Percentiles rank a stretch among this genome's conserved stretches.
phyloP scores from a whole-genome alignment of 2,797 vertebrate species.

The Myotis vivesi region DNA sequence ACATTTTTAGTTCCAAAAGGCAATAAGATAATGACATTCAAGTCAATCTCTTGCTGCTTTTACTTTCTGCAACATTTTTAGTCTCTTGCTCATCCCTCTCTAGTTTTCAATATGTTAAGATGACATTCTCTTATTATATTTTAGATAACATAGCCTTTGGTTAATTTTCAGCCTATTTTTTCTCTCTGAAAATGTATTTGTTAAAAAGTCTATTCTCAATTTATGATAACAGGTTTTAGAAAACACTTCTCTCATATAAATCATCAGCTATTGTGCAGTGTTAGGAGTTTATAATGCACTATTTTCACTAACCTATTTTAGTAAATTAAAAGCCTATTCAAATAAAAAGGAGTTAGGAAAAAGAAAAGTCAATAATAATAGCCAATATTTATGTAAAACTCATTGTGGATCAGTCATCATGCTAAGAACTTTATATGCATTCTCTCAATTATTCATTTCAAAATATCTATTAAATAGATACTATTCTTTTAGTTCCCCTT shows the following conservation, averaged over 20 bases:
- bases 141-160: conserved; percentile 73
- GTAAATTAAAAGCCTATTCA: conserved; percentile 50
- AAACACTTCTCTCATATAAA: conserved; percentile 72
- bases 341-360: conserved; percentile 32
- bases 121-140: conserved; percentile 76
- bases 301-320: conserved; percentile 63
- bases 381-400: conserved; percentile 62
- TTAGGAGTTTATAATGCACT: conserved; percentile 60
- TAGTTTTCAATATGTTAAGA: conserved; percentile 73
- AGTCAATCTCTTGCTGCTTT: conserved; percentile 77
- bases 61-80: conserved; percentile 67
- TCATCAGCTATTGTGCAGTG: conserved; percentile 58
- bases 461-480: background rate
- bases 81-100: conserved; percentile 62
- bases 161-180: conserved; percentile 72
- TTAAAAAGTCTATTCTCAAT: conserved; percentile 72
- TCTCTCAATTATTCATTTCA: background rate
- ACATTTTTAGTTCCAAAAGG: conserved; percentile 77
- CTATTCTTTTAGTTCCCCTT: background rate
- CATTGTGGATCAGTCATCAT: background rate
- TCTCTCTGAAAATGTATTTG: conserved; percentile 55
- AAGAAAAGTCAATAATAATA: conserved; percentile 63
- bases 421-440: background rate
- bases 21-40: conserved; percentile 80
- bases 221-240: conserved; percentile 74